phyloP scores from a whole-genome alignment of 2,797 vertebrate genomes.

The Bradypodion pumilum region DNA sequence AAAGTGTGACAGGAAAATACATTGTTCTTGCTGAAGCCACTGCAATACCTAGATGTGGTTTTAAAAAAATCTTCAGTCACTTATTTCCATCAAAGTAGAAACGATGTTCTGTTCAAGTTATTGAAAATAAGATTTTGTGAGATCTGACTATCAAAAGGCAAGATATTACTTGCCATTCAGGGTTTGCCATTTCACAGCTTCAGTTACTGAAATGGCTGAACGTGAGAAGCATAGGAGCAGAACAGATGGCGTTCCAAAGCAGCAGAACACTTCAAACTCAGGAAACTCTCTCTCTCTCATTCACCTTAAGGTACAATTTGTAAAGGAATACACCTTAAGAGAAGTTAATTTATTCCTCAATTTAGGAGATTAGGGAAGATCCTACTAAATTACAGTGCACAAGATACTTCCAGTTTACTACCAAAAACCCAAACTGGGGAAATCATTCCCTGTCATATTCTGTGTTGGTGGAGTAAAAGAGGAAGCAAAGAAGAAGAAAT shows the following conservation, averaged over 20 bases:
- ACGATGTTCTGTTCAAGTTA: neutral
- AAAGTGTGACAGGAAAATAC: neutral
- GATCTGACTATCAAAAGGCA: neutral
- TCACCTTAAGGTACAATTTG: neutral
- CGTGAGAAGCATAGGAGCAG: neutral
- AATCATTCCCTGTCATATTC: neutral
- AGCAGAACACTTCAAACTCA: neutral
- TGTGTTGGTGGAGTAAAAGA: too few species aligned
- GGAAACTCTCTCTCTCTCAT: neutral
- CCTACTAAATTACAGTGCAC: neutral
- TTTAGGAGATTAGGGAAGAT: too few species aligned
- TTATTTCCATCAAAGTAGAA: neutral
- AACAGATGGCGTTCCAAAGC: neutral
- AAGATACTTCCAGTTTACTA: neutral
- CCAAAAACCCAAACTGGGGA: neutral
- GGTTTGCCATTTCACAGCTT: neutral
- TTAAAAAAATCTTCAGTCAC: neutral
- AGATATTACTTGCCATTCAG: neutral
- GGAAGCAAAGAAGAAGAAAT: too few species aligned
- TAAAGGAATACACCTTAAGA: neutral
- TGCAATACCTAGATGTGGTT: neutral
- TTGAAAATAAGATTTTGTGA: conserved; percentile 1
- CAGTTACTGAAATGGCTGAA: neutral
- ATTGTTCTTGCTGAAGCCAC: neutral
- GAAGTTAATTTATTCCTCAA: too few species aligned